Evolutionary conservation across 2,888 invertebrate genomes (phyloP).

Genomic region (Microplitis manilae): DNA sequence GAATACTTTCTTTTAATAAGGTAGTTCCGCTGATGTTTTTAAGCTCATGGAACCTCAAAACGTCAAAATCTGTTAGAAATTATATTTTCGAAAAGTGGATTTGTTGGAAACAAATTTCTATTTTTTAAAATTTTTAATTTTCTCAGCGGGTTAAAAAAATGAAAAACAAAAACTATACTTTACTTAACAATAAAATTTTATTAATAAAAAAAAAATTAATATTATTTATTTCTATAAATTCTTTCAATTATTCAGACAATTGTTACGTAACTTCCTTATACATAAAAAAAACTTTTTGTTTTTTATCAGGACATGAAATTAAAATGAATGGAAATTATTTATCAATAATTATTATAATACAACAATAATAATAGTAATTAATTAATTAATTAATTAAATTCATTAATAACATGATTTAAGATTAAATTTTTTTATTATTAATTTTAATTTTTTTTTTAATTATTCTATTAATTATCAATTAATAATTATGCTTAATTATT

Average conservation of each 20-base stretch:
- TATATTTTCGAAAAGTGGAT: no score
- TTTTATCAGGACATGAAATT: background rate
- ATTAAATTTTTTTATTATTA: background rate
- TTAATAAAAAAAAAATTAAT: no score
- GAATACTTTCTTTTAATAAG: no score
- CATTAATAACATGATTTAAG: background rate
- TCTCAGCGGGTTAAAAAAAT: no score
- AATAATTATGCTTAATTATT: slow-evolving; percentile 39
- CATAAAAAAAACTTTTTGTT: background rate
- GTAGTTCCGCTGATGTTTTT: no score
- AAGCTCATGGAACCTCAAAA: no score
- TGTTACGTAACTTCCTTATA: background rate
- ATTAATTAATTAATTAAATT: background rate
- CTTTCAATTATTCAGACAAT: background rate
- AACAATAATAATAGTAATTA: background rate
- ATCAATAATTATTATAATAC: background rate
- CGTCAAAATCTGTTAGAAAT: no score
- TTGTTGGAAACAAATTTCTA: no score
- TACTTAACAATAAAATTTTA: no score
- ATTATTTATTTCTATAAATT: no score
- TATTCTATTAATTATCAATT: background rate
- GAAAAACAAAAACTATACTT: no score
- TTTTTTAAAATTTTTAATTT: no score
- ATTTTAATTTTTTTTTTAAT: background rate
- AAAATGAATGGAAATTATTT: background rate